These are phyloP conservation scores for Thereva unica DNA, from an alignment of 2,888 invertebrate species.

Conservation along the genomic window DNA sequence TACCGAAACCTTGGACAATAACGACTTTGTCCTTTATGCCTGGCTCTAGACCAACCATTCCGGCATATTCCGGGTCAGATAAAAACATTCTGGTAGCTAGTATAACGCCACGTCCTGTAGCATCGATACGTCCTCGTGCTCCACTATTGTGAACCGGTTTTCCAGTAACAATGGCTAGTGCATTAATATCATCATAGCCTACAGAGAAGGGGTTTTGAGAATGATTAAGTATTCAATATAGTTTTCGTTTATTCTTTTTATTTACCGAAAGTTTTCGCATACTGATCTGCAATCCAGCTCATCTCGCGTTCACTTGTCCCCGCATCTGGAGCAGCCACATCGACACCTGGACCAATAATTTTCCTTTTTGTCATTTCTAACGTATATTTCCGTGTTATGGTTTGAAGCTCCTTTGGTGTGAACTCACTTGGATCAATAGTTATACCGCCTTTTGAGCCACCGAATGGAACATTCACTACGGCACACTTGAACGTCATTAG, in stretches of 20 bases:
- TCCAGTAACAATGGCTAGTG: constrained; percentile 95
- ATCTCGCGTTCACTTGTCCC: constrained; percentile 96
- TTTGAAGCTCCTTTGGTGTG: constrained; percentile 91
- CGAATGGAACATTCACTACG: constrained; percentile 98
- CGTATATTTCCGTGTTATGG: constrained; percentile 93
- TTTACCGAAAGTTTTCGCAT: constrained; percentile 83
- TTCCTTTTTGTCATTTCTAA: constrained; percentile 92
- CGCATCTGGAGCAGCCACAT: constrained; percentile 99
- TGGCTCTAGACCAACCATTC: constrained; percentile 83
- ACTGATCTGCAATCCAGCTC: constrained; percentile 99
- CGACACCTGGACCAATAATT: constrained; percentile 86
- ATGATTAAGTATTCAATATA: not conserved
- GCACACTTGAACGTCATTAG: constrained; percentile 99
- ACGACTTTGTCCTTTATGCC: constrained; percentile 97
- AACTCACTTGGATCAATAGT: constrained; percentile 93
- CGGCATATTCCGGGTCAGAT: constrained; percentile 93
- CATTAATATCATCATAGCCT: constrained; percentile 88
- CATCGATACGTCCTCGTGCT: constrained; percentile 94
- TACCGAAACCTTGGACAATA: constrained; percentile 94
- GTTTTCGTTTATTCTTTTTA: not conserved
- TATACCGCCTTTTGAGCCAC: constrained; percentile 95
- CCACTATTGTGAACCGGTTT: constrained; percentile 97
- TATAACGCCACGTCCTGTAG: constrained; percentile 95
- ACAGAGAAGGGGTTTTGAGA: not conserved
- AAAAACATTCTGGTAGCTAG: constrained; percentile 94